phyloP scores from a whole-genome alignment of 2,888 invertebrate genomes.

The Drosophila meridionalis region DNA sequence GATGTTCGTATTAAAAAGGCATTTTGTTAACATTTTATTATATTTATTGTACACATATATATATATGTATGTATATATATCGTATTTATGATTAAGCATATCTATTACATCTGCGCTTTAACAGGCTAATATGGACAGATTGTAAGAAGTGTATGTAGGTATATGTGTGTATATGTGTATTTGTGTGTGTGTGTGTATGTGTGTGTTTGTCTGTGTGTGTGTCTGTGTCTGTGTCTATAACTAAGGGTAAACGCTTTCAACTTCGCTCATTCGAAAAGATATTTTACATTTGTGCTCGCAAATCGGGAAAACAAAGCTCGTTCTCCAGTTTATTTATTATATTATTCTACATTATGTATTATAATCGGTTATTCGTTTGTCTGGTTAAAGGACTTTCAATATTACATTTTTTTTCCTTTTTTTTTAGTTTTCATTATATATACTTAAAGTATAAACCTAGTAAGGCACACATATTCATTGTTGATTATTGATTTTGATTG shows the following conservation, averaged over 20 bases:
- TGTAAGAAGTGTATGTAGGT: slow-evolving; percentile 35
- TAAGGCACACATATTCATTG: slow-evolving; percentile 84
- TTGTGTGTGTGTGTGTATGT: slow-evolving; percentile 3
- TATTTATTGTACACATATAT: slow-evolving; percentile 69
- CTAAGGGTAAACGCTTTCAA: slow-evolving; percentile 21
- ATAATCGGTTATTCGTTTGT: slow-evolving; percentile 36
- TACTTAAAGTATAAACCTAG: slow-evolving; percentile 83
- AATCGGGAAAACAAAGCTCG: slow-evolving; percentile 4
- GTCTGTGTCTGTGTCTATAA: neutral
- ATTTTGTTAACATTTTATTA: slow-evolving; percentile 60
- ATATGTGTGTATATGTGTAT: slow-evolving; percentile 9
- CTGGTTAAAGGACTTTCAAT: slow-evolving; percentile 9
- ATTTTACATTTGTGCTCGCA: slow-evolving; percentile 59
- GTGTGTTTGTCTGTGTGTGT: neutral
- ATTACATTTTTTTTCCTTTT: neutral
- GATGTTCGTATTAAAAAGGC: neutral
- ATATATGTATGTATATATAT: slow-evolving; percentile 32
- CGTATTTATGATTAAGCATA: slow-evolving; percentile 42
- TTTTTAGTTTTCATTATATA: slow-evolving; percentile 45
- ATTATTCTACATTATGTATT: slow-evolving; percentile 64
- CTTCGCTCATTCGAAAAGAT: slow-evolving; percentile 23
- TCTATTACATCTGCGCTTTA: slow-evolving; percentile 46
- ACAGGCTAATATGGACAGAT: slow-evolving; percentile 64
- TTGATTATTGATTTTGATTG: slow-evolving; percentile 47
- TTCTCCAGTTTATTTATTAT: slow-evolving; percentile 53